Evolutionary conservation across 1,140 invertebrate genomes (phyloP).

Genomic region (Coptotermes formosanus): DNA sequence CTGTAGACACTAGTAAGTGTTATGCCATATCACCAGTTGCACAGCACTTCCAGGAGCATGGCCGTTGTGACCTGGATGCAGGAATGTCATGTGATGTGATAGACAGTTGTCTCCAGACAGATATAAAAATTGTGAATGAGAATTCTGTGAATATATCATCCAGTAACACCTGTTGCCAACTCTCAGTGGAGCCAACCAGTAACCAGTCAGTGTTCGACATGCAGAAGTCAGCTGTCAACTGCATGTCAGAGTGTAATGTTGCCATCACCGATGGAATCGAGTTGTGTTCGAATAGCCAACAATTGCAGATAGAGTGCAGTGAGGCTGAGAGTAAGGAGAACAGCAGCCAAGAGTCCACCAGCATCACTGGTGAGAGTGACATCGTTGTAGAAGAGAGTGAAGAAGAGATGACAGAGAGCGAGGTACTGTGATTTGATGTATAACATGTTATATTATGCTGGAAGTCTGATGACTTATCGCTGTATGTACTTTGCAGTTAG

Average conservation of each 20-base stretch:
- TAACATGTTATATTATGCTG: no score
- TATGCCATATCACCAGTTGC: background rate
- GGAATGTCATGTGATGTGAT: slow-evolving; percentile 20
- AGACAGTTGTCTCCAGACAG: slow-evolving; percentile 2
- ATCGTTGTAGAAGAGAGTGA: slow-evolving; percentile 34
- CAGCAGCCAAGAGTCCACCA: slow-evolving; percentile 28
- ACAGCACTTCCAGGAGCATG: slow-evolving; percentile 24
- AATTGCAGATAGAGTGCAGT: background rate
- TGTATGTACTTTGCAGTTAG: no score
- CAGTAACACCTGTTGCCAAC: background rate
- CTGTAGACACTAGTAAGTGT: background rate
- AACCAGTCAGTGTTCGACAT: background rate
- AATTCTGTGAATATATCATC: slow-evolving; percentile 14
- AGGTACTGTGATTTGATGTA: background rate
- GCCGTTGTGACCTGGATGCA: background rate
- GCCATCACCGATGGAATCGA: no score
- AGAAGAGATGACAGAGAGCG: slow-evolving; percentile 30
- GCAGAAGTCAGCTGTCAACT: background rate
- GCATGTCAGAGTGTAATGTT: background rate
- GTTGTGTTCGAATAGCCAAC: background rate
- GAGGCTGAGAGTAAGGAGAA: slow-evolving; percentile 21
- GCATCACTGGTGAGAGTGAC: slow-evolving; percentile 33
- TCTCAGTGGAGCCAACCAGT: background rate
- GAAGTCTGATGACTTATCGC: no score
- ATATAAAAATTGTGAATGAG: slow-evolving; percentile 15